phyloP scores from a whole-genome alignment of 1,140 invertebrate genomes.

The Temnothorax curvispinosus region DNA sequence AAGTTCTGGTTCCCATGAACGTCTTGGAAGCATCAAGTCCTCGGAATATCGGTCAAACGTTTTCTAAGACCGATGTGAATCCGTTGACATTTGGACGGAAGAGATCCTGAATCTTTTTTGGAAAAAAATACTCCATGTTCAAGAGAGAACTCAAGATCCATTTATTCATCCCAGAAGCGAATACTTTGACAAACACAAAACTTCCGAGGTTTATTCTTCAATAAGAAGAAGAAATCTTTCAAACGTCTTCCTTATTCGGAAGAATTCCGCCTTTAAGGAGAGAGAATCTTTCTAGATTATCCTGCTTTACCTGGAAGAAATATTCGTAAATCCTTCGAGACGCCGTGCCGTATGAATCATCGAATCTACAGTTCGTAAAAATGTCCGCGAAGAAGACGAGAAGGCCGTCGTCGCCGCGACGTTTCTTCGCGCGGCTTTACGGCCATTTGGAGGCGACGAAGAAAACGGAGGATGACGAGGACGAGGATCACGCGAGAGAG shows the following conservation, averaged over 20 bases:
- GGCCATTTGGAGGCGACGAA: slow-evolving; percentile 87
- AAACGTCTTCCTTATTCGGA: neutral
- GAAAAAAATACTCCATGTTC: neutral
- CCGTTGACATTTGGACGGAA: neutral
- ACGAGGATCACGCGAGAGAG: slow-evolving; percentile 51
- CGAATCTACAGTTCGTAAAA: slow-evolving; percentile 15
- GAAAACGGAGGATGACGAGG: slow-evolving; percentile 65
- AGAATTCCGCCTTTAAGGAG: neutral
- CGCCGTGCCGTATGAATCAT: neutral
- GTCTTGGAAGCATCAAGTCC: neutral
- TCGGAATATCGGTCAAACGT: neutral
- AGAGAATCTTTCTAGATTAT: neutral
- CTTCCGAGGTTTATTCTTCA: neutral
- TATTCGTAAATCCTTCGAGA: neutral
- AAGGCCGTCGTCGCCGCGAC: slow-evolving; percentile 88
- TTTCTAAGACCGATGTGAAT: neutral
- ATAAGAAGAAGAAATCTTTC: neutral
- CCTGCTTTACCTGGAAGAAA: neutral
- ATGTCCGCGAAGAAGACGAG: slow-evolving; percentile 78
- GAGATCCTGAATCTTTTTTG: neutral
- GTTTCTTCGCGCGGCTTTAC: slow-evolving; percentile 89
- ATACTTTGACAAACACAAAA: neutral
- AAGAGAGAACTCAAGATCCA: neutral
- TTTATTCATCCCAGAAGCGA: neutral
- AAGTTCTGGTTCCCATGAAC: neutral